Evolutionary conservation across 2,888 invertebrate species (phyloP).

Genomic region (Dryobota labecula): DNA sequence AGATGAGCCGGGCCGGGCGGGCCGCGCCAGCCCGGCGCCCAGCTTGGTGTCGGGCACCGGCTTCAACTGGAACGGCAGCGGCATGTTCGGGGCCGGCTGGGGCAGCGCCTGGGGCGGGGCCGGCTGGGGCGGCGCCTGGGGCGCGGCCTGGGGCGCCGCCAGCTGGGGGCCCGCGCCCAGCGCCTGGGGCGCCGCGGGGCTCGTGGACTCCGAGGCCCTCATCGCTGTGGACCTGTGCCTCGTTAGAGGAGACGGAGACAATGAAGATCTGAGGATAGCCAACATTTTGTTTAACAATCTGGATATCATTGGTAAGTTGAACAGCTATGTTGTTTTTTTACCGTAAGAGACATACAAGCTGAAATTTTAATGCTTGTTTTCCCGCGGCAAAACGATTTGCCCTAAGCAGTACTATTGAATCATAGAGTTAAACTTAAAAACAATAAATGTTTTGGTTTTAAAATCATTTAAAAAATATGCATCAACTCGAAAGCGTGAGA

Average conservation of each 20-base stretch:
- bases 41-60: conserved; percentile 70
- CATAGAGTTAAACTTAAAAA: too few relatives aligned
- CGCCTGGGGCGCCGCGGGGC: conserved; percentile 93
- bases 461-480: too few relatives aligned
- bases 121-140: conserved; percentile 92
- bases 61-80: conserved; percentile 65
- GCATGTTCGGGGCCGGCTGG: conserved; percentile 68
- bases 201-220: conserved; percentile 95
- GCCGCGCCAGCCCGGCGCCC: conserved; percentile 74
- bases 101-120: conserved; percentile 52
- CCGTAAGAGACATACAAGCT: too few relatives aligned
- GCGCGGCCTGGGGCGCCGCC: conserved; percentile 71
- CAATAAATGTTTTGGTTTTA: too few relatives aligned
- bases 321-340: neutral
- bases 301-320: conserved; percentile 95
- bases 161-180: conserved; percentile 58
- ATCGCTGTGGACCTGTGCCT: conserved; percentile 91
- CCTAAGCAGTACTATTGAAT: too few relatives aligned
- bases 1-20: conserved; percentile 59
- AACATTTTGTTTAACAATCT: conserved; percentile 98
- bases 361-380: too few relatives aligned
- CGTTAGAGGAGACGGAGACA: conserved; percentile 85
- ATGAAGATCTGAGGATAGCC: conserved; percentile 92
- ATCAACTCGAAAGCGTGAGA: too few relatives aligned
- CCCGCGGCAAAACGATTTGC: too few relatives aligned